phyloP scores from a whole-genome alignment of 2,888 invertebrate species.

The Psococerastis gibbosa region DNA sequence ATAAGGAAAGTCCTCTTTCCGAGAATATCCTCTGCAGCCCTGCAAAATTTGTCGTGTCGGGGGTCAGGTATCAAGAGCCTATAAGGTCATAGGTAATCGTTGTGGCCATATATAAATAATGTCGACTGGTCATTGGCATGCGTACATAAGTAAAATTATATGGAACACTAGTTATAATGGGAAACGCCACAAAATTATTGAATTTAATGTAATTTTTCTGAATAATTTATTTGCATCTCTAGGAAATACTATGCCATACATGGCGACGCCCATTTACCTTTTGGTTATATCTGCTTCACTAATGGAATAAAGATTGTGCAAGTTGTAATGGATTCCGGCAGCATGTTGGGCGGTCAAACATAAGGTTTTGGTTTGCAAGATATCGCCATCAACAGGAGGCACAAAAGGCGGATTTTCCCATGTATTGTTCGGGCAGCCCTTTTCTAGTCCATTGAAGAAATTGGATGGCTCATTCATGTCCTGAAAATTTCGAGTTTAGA shows the following conservation, averaged over 20 bases:
- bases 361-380: slow-evolving; percentile 44
- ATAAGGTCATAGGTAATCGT: too few species aligned
- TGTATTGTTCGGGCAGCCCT: slow-evolving; percentile 32
- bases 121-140: too few species aligned
- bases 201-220: too few species aligned
- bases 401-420: slow-evolving; percentile 47
- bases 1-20: slow-evolving; percentile 54
- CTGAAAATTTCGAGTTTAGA: slow-evolving; percentile 23
- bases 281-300: slow-evolving; percentile 53
- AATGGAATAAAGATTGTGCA: slow-evolving; percentile 57
- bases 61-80: too few species aligned
- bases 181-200: too few species aligned
- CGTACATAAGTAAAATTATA: too few species aligned
- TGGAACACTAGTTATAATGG: not conserved
- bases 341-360: slow-evolving; percentile 59
- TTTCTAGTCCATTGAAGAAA: slow-evolving; percentile 33
- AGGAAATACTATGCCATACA: not conserved
- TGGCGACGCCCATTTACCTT: slow-evolving; percentile 32
- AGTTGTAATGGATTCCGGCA: slow-evolving; percentile 46
- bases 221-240: not conserved
- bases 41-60: slow-evolving; percentile 24
- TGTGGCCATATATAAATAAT: too few species aligned
- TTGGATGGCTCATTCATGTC: slow-evolving; percentile 85
- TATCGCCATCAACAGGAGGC: slow-evolving; percentile 37
- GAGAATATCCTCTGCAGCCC: slow-evolving; percentile 44